A percentile compares a stretch with the other conserved stretches of the same genome.
Evolutionary conservation across 1,140 invertebrate genomes (phyloP).

Genomic region (Stegodyphus dumicola): DNA sequence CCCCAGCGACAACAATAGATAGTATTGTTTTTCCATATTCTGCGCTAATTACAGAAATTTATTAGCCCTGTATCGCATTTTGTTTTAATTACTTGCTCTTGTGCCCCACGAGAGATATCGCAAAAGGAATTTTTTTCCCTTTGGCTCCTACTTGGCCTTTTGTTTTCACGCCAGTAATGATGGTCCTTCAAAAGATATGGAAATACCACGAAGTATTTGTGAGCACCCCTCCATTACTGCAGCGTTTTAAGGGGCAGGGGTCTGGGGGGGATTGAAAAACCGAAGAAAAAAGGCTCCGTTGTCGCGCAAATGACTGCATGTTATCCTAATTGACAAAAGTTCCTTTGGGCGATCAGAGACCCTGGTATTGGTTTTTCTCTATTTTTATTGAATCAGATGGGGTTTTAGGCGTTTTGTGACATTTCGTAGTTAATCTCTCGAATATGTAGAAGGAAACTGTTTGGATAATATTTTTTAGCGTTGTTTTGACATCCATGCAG

Average conservation of each 20-base stretch:
- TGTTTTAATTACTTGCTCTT: conserved; percentile 60
- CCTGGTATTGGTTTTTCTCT: conserved; percentile 53
- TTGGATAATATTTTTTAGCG: too few species aligned
- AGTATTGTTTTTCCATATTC: conserved; percentile 61
- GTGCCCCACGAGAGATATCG: conserved; percentile 47
- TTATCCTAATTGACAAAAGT: conserved; percentile 54
- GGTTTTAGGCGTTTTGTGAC: conserved; percentile 47
- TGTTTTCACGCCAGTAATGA: conserved; percentile 50
- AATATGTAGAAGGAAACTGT: neutral
- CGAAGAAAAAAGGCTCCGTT: conserved; percentile 17
- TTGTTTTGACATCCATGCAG: too few species aligned
- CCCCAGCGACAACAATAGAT: conserved; percentile 54
- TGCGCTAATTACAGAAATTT: conserved; percentile 58
- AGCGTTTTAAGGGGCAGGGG: neutral
- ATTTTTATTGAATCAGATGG: conserved; percentile 35
- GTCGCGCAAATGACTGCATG: conserved; percentile 44
- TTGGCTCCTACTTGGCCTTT: conserved; percentile 45
- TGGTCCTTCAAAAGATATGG: conserved; percentile 54
- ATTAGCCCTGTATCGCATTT: conserved; percentile 61
- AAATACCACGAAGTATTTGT: conserved; percentile 35
- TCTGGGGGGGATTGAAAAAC: conserved; percentile 11
- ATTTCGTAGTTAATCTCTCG: conserved; percentile 44
- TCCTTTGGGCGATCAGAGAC: conserved; percentile 39
- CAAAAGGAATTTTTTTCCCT: conserved; percentile 15
- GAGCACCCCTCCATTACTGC: conserved; percentile 11